Evolutionary conservation across 1,140 invertebrate species (phyloP).

Genomic region (Leptinotarsa defecta): DNA sequence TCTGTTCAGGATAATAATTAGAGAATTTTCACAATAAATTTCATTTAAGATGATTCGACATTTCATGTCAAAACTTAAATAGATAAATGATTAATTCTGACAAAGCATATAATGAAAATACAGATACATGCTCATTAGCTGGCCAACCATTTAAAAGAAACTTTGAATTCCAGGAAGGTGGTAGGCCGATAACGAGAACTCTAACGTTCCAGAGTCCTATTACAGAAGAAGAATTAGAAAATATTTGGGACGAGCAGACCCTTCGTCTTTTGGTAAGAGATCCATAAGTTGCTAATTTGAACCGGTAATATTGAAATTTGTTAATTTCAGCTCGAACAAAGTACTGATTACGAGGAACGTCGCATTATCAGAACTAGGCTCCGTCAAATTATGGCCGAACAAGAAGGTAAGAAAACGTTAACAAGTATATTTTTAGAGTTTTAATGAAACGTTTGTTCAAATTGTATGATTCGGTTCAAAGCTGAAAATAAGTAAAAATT

Average conservation of each 20-base stretch:
- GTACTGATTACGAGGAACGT: conserved; percentile 84
- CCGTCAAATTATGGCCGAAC: conserved; percentile 75
- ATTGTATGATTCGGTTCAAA: no score
- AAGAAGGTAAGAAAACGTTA: conserved; percentile 66
- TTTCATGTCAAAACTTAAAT: no score
- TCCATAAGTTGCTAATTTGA: neutral
- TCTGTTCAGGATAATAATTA: no score
- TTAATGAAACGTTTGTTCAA: no score
- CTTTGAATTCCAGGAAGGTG: conserved; percentile 44
- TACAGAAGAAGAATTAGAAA: conserved; percentile 64
- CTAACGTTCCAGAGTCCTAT: conserved; percentile 52
- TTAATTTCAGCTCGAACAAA: conserved; percentile 75
- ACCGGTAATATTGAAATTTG: neutral
- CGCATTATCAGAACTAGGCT: conserved; percentile 78
- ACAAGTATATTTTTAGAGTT: no score
- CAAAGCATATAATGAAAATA: no score
- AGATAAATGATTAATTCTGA: no score
- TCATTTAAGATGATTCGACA: no score
- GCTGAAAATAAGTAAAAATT: no score
- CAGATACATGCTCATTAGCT: no score
- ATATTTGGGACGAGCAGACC: conserved; percentile 74
- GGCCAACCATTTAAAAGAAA: no score
- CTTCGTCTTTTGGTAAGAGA: conserved; percentile 70
- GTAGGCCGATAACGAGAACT: conserved; percentile 48
- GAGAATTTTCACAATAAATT: no score